Conservation (phyloP, 2,113 vertebrate genomes). For the Bucco capensis region DNA sequence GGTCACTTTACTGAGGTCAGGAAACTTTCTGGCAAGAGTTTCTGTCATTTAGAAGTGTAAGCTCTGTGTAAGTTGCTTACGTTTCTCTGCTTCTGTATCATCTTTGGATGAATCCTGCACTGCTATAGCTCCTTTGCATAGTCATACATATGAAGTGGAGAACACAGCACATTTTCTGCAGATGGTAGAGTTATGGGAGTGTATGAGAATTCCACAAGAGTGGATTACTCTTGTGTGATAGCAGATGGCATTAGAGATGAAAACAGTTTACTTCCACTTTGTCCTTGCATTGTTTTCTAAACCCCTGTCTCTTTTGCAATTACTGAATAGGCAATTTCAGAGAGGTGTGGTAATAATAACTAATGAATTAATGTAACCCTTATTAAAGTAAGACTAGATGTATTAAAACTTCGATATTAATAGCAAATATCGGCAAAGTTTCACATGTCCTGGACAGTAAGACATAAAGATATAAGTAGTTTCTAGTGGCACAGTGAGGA, state of each 20-base stretch:
- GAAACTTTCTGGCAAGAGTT: background rate
- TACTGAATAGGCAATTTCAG: background rate
- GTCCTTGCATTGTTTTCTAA: background rate
- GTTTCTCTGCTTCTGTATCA: background rate
- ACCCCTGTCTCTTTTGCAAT: background rate
- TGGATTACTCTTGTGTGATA: background rate
- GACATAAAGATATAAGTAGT: background rate
- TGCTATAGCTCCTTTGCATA: background rate
- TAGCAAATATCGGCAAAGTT: background rate
- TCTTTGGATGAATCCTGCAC: background rate
- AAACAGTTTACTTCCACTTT: background rate
- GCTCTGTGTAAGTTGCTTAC: background rate
- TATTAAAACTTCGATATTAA: background rate
- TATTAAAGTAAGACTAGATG: background rate
- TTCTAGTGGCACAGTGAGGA: background rate
- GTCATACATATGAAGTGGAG: rapidly evolving
- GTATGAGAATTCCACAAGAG: background rate
- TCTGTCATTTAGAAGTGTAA: background rate
- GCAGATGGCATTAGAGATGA: background rate
- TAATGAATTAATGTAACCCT: background rate
- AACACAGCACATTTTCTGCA: background rate
- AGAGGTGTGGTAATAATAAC: background rate
- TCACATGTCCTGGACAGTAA: background rate
- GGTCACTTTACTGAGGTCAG: background rate
- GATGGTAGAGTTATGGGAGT: background rate